phyloP scores from a whole-genome alignment of 2,797 vertebrate species.

The Sciaenops ocellatus region DNA sequence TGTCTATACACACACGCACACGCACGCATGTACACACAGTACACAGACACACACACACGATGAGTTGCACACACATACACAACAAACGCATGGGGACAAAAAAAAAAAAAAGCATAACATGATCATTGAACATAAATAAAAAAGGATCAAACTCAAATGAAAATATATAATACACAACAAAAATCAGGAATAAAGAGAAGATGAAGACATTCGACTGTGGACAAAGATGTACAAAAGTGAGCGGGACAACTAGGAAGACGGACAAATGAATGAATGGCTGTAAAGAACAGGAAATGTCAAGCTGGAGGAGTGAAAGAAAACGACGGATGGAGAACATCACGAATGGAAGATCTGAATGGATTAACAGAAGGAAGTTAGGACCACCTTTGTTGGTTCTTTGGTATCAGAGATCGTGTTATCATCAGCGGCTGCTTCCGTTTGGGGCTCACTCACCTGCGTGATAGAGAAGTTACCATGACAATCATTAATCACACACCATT shows the following conservation, averaged over 20 bases:
- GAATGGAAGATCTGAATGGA: slow-evolving; percentile 42
- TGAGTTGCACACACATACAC: slow-evolving; percentile 70
- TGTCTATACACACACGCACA: slow-evolving; percentile 85
- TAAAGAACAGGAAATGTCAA: slow-evolving; percentile 1
- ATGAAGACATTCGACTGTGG: slow-evolving; percentile 42
- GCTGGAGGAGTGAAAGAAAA: slow-evolving; percentile 31
- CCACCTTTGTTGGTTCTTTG: slow-evolving; percentile 82
- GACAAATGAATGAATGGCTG: slow-evolving; percentile 20
- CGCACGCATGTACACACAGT: slow-evolving; percentile 63
- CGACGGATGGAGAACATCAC: slow-evolving; percentile 23
- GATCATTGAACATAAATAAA: slow-evolving; percentile 85
- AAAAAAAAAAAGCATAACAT: slow-evolving; percentile 82
- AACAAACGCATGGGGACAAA: slow-evolving; percentile 82
- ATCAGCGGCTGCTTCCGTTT: slow-evolving; percentile 61
- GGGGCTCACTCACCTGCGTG: slow-evolving; percentile 65
- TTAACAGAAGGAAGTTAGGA: slow-evolving; percentile 57
- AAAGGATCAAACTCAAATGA: slow-evolving; percentile 51
- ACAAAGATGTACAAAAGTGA: slow-evolving; percentile 34
- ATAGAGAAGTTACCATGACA: slow-evolving; percentile 72
- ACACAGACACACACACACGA: slow-evolving; percentile 72
- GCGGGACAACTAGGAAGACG: slow-evolving; percentile 3
- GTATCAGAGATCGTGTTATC: slow-evolving; percentile 72
- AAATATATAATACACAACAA: slow-evolving; percentile 42
- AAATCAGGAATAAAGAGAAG: slow-evolving; percentile 63
- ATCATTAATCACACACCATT: slow-evolving; percentile 49